Percentiles rank a stretch among this genome's conserved stretches.
Evolutionary conservation across 2,113 vertebrate genomes (phyloP).

Genomic region (Cyphotilapia sp.): DNA sequence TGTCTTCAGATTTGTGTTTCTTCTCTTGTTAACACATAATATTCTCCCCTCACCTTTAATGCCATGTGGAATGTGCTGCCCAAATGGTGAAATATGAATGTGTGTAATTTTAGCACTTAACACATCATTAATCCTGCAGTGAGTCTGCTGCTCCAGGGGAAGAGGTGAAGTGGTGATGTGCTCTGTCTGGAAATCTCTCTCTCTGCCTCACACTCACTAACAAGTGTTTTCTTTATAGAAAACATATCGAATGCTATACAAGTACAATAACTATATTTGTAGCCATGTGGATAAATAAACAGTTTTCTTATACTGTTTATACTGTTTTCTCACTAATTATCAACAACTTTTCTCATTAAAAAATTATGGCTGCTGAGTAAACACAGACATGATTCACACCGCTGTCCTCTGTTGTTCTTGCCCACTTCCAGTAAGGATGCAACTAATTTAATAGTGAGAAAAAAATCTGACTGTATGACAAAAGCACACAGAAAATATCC

Average conservation of each 20-base stretch:
- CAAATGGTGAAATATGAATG: slow-evolving; percentile 46
- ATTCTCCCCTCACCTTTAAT: slow-evolving; percentile 14
- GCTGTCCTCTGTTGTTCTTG: neutral
- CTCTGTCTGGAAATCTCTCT: slow-evolving; percentile 2
- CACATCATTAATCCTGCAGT: slow-evolving; percentile 61
- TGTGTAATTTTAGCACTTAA: slow-evolving; percentile 48
- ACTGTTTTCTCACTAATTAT: neutral
- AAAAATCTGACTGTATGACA: accelerated
- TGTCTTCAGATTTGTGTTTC: neutral
- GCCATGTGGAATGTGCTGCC: slow-evolving; percentile 5
- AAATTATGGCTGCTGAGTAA: neutral
- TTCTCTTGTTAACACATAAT: neutral
- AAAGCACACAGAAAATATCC: neutral
- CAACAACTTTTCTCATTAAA: neutral
- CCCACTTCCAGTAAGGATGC: neutral
- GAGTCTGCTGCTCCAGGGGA: slow-evolving; percentile 14
- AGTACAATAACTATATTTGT: neutral
- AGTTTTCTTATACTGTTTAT: neutral
- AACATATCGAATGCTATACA: neutral
- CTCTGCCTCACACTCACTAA: neutral
- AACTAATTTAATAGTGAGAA: neutral
- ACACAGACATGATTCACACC: neutral
- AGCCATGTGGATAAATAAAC: neutral
- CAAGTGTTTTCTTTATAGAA: neutral
- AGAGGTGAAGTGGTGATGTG: neutral